phyloP scores from a whole-genome alignment of 64 coral and sea anemone species.

The Orbicella faveolata region DNA sequence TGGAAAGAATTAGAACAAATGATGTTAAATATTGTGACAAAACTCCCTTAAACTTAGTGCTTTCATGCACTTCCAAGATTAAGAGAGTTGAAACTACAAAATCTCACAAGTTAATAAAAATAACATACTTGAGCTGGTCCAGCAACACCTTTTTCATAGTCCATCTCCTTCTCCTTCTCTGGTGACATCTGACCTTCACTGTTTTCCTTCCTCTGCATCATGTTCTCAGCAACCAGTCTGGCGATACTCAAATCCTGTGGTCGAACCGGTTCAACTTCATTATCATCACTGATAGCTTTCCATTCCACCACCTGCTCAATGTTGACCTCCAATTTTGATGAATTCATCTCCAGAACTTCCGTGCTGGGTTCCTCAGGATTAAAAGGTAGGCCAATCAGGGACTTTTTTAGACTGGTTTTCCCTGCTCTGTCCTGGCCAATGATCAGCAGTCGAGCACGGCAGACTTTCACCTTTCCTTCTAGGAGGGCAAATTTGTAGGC shows the following conservation, averaged over 20 bases:
- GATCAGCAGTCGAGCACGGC: conserved; percentile 28
- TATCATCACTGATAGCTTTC: neutral
- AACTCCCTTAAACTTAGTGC: too few relatives aligned
- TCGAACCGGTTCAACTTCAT: neutral
- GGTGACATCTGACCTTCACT: neutral
- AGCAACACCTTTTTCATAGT: neutral
- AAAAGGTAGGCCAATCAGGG: conserved; percentile 23
- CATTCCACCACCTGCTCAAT: conserved; percentile 12
- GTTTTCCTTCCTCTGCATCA: neutral
- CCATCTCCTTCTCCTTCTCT: neutral
- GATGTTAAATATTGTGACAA: too few relatives aligned
- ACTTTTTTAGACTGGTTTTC: conserved; percentile 32
- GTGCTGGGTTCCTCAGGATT: conserved; percentile 33
- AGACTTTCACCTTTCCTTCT: conserved; percentile 30
- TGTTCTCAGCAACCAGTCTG: conserved; percentile 12
- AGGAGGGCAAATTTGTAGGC: conserved; percentile 26
- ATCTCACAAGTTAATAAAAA: neutral
- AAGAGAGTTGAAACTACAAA: neutral
- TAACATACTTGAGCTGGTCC: conserved; percentile 1
- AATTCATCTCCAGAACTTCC: conserved; percentile 10
- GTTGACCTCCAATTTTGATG: conserved; percentile 17
- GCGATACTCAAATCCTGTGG: conserved; percentile 9
- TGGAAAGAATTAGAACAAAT: too few relatives aligned
- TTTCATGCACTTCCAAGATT: too few relatives aligned
- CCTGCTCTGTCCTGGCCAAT: conserved; percentile 40